These are phyloP conservation scores for Python bivittatus DNA, from an alignment of 2,113 vertebrate species.

Conservation along the genomic window DNA sequence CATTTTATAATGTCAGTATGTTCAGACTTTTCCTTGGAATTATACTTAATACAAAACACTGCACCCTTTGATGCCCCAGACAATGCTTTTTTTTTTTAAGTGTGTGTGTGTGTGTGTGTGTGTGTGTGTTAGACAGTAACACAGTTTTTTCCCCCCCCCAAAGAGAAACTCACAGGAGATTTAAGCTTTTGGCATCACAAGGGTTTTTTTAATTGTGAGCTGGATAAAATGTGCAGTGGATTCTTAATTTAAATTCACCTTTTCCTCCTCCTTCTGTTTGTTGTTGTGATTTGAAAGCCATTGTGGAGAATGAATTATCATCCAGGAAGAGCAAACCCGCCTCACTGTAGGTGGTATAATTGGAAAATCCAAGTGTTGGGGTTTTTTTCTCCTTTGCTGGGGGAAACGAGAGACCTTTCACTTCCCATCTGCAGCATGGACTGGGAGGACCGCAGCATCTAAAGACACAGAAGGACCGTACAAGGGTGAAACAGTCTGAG, in stretches of 20 bases:
- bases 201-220: constrained; percentile 21
- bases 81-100: constrained; percentile 44
- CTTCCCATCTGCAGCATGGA: too few relatives aligned
- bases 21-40: constrained; percentile 48
- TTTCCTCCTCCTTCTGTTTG: constrained; percentile 27
- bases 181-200: constrained; percentile 40
- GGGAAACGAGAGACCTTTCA: background rate
- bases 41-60: constrained; percentile 30
- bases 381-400: background rate
- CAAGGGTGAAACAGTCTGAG: too few relatives aligned
- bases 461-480: too few relatives aligned
- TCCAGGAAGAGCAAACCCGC: constrained; percentile 39
- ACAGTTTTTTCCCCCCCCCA: constrained; percentile 33
- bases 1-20: constrained; percentile 54
- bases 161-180: constrained; percentile 48
- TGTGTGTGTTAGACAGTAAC: background rate
- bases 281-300: constrained; percentile 25
- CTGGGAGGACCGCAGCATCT: too few relatives aligned
- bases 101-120: background rate
- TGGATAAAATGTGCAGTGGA: constrained; percentile 41
- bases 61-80: constrained; percentile 48
- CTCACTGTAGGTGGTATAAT: constrained; percentile 21
- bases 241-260: constrained; percentile 69
- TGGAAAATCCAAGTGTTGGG: background rate
- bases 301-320: background rate